A percentile compares a stretch with the other conserved stretches of the same genome.
These are phyloP conservation scores for Chymomyza amoena DNA, from an alignment of 2,888 invertebrate species.

Conservation along the genomic window DNA sequence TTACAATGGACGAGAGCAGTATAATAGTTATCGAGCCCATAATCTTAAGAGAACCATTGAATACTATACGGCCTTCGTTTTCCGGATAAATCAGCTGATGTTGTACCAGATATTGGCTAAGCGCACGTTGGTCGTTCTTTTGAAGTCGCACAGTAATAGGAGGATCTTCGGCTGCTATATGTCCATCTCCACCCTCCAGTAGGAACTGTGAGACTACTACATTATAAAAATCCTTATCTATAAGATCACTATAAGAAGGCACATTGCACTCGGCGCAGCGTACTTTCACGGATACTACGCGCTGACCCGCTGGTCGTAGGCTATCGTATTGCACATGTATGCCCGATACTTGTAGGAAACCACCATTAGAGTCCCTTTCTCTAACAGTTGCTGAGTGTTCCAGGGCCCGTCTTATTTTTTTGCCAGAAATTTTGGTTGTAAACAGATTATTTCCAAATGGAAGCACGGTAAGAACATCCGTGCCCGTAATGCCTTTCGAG, in stretches of 20 bases:
- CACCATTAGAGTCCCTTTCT: conserved; percentile 82
- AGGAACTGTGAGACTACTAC: conserved; percentile 85
- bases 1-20: conserved; percentile 32
- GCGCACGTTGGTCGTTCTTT: conserved; percentile 81
- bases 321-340: conserved; percentile 86
- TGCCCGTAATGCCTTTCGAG: conserved; percentile 83
- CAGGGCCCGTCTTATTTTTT: conserved; percentile 82
- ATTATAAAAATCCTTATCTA: conserved; percentile 82
- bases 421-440: conserved; percentile 84
- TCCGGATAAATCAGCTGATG: conserved; percentile 84
- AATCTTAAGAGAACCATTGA: conserved; percentile 20
- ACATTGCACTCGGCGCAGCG: conserved; percentile 85
- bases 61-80: conserved; percentile 81
- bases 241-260: conserved; percentile 81
- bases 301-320: conserved; percentile 81
- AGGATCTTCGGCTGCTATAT: conserved; percentile 47
- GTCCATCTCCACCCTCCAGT: conserved; percentile 87
- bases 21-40: conserved; percentile 41
- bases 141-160: conserved; percentile 69
- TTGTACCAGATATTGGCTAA: conserved; percentile 81
- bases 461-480: conserved; percentile 85
- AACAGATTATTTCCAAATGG: conserved; percentile 88
- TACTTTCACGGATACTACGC: conserved; percentile 83
- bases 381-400: conserved; percentile 83
- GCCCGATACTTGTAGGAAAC: conserved; percentile 92